Evolutionary conservation across 1,140 invertebrate genomes (phyloP).

Genomic region (Hypothenemus hampei): DNA sequence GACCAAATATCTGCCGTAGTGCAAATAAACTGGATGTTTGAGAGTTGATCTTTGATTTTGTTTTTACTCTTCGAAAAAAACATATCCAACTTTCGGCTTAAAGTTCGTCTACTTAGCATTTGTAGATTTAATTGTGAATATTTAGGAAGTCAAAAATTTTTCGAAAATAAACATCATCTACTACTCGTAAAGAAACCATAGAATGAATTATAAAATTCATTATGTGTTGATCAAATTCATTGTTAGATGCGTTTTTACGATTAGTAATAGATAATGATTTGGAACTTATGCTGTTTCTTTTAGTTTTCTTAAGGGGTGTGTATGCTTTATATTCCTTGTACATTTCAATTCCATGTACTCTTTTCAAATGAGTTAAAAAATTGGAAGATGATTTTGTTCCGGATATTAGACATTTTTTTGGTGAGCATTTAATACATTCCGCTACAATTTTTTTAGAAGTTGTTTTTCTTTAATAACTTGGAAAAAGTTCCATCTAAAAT

Average conservation of each 20-base stretch:
- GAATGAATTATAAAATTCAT: neutral
- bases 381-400: neutral
- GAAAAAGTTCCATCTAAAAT: neutral
- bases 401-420: neutral
- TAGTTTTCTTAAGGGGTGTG: neutral
- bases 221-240: neutral
- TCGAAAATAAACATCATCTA: neutral
- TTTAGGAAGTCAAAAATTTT: no score
- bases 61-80: neutral
- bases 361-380: neutral
- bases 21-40: neutral
- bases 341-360: neutral
- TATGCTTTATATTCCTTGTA: neutral
- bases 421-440: neutral
- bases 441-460: neutral
- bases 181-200: neutral
- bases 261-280: neutral
- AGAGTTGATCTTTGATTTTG: neutral
- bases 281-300: neutral
- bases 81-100: neutral
- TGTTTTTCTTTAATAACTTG: neutral
- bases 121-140: neutral
- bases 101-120: neutral
- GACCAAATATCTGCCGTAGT: constrained; percentile 6
- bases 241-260: neutral